Conservation (phyloP, 2,113 vertebrate species). For the Protobothrops flavoviridis region DNA sequence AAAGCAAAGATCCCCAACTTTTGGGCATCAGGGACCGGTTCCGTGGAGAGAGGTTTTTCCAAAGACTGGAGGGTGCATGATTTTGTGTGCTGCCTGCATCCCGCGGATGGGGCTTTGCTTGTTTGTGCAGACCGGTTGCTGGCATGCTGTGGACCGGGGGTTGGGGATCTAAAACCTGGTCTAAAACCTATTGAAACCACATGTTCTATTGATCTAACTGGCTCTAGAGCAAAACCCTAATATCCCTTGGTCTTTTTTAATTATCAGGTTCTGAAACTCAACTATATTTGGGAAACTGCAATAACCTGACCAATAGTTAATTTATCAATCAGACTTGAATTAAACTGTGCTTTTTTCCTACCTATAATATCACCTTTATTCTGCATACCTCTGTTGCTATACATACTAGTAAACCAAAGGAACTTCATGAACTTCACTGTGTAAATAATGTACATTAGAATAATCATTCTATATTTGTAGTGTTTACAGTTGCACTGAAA, state of each 20-base stretch:
- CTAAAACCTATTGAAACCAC: background rate
- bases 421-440: background rate
- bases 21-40: too few relatives aligned
- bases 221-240: background rate
- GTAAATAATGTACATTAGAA: background rate
- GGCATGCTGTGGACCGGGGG: too few relatives aligned
- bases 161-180: background rate
- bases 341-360: background rate
- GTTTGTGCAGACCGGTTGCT: too few relatives aligned
- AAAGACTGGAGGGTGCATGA: too few relatives aligned
- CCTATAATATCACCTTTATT: background rate
- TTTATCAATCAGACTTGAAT: constrained; percentile 11
- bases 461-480: background rate
- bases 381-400: background rate
- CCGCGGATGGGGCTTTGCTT: too few relatives aligned
- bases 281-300: background rate
- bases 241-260: background rate
- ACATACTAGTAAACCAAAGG: background rate
- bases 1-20: background rate
- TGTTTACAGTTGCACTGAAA: background rate
- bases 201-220: background rate
- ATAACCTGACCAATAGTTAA: background rate
- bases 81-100: too few relatives aligned
- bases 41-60: too few relatives aligned
- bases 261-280: background rate